Evolutionary conservation across 2,888 invertebrate genomes (phyloP).

Genomic region (Bedellia somnulentella): DNA sequence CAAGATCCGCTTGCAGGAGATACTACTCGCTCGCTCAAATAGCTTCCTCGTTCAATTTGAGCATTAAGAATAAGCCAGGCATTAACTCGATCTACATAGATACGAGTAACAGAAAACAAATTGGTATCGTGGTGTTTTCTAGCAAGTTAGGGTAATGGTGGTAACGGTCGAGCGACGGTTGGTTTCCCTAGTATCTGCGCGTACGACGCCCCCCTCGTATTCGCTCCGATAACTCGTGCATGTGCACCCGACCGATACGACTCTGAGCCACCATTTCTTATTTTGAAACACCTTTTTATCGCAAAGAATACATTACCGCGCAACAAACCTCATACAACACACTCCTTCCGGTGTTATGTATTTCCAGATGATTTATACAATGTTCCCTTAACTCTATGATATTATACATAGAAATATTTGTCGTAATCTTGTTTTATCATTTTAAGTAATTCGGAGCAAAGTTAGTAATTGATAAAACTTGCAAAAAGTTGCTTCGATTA

Average conservation of each 20-base stretch:
- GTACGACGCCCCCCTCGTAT: constrained; percentile 47
- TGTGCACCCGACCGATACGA: constrained; percentile 56
- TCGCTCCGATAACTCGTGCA: constrained; percentile 61
- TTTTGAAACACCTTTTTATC: constrained; percentile 40
- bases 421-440: too few species aligned
- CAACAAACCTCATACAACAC: constrained; percentile 18
- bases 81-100: background rate
- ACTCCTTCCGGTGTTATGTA: too few species aligned
- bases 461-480: too few species aligned
- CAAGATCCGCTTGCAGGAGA: constrained; percentile 16
- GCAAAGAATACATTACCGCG: constrained; percentile 37
- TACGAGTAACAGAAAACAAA: constrained; percentile 15
- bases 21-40: constrained; percentile 15
- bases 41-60: constrained; percentile 37
- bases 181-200: constrained; percentile 47
- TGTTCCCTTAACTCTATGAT: too few species aligned
- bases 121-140: constrained; percentile 54
- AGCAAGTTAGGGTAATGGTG: constrained; percentile 41
- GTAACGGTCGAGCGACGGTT: constrained; percentile 56
- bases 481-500: too few species aligned
- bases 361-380: too few species aligned
- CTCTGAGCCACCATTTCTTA: constrained; percentile 37
- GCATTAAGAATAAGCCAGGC: constrained; percentile 21
- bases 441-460: too few species aligned
- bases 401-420: too few species aligned